Percentiles rank a stretch among this genome's conserved stretches.
phyloP scores from a whole-genome alignment of 2,797 vertebrate genomes.

The Crax fasciolata region DNA sequence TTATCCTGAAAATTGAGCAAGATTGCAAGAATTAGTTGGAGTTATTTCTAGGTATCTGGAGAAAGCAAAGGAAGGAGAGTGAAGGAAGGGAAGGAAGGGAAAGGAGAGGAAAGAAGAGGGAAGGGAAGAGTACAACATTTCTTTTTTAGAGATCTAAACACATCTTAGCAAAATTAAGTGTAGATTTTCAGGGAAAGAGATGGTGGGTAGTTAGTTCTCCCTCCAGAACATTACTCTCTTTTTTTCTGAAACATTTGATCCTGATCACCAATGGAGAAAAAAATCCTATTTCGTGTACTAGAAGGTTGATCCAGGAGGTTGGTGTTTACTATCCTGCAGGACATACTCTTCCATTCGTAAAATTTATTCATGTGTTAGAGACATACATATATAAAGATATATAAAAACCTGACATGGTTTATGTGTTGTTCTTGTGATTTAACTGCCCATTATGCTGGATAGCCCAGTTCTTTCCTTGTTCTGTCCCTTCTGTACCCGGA shows the following conservation, averaged over 20 bases:
- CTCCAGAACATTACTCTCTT: fast-evolving
- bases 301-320: background rate
- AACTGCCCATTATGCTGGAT: background rate
- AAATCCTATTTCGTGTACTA: background rate
- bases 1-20: background rate
- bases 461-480: background rate
- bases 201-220: background rate
- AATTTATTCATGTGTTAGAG: background rate
- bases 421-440: background rate
- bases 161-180: background rate
- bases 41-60: background rate
- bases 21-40: background rate
- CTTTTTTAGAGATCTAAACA: background rate
- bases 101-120: background rate
- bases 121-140: background rate
- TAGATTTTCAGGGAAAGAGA: background rate
- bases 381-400: background rate
- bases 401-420: background rate
- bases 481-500: background rate
- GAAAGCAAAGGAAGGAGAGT: background rate
- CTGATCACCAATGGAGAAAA: background rate
- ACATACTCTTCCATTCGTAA: background rate
- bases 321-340: background rate
- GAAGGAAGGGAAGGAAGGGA: background rate
- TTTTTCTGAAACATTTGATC: background rate